Base-by-base conservation (phyloP, 1,140 invertebrate genomes). In the Drepana arcuata region DNA sequence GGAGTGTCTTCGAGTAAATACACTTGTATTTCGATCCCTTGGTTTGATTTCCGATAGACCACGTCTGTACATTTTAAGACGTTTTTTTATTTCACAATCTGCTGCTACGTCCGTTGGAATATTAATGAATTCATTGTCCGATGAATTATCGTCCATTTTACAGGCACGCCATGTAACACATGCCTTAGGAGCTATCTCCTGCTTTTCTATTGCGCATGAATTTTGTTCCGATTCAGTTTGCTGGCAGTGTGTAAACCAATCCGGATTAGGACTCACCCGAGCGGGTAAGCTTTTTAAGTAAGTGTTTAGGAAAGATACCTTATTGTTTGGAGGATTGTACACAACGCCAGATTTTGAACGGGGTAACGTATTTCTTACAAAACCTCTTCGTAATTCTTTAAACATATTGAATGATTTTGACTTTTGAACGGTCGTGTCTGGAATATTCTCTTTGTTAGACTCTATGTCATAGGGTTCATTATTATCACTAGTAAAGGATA, bases 261-360 rank as follows among this genome's bases (percentile, higher is more conserved):
- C 64, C 39, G 65, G 64, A 74, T 72, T 77, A 55, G 65, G 59
- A 38, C 46, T 53, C 44, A 64, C 64, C 34, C 73, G 63, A 6
- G 54, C 51, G 34, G 70, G 73, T 72, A 84, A 69, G 57, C 83
- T 84, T 65, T 74, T 83, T 45, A 84, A 64, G 43, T 84, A 84
- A 50, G 81, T 84, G 39, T 84, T 80, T 15, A 84, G 60, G 51
- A 84, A 84, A 14, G 71, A 79, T 53, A 83, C 59, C 42, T 84
- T 82, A 56, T 79, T 82, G 43, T 62, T 57, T n/a, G 78, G 74
- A 7, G 59, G 60, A 24, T 61, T 57, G 38, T 78, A 82, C 24
- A 61, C 34, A 36, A 57, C 47, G 26, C 65, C 63, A 6, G 78
- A 79, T 44, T 75, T 68, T 16, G 73, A 82, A 16, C 74, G 63